Evolutionary conservation across 1,140 invertebrate species (phyloP), one percentile per base, ranked within the genome.

Genomic region (Armadillidium nasatum): DNA sequence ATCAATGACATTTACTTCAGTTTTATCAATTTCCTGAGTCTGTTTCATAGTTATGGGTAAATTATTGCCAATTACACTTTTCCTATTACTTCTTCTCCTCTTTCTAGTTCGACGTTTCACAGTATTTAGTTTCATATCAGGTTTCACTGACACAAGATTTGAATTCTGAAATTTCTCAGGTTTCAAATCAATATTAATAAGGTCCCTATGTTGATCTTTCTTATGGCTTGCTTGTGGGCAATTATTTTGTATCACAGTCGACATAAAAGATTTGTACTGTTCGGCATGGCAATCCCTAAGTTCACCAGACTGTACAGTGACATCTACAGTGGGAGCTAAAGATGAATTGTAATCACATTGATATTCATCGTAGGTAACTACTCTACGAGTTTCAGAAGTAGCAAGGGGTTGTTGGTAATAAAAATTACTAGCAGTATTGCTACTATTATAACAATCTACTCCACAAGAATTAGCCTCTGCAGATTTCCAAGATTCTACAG

Each of bases 251-350:
- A 60, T 60, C 19, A 60, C 50, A 60, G 50, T 60, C 7, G 50
- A 60, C 50, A 60, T 60, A 19, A 60, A 60, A 4, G 50, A 60
- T 19, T 60, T 60, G 50, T 60, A 60, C 50, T 60, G 50, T 60
- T 60, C 50, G 11, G 50, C 50, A 60, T 60, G 50, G 19, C 50
- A 15, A 19, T 60, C 50, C 7, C 50, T 60, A 13, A 60, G 50
- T 60, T 60, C 50, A 60, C 11, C 19, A 19, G 11, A 15, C 19
- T 60, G 50, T 33, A 33, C 33, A 33, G 33, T 3, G 33, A 6
- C 6, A 6, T 33, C 33, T 6, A 33, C 33, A 33, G 33, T 33
- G 33, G 33, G 33, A 33, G 6, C 33, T 33, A 33, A 3, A 19
- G 50, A 60, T 1, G 11, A 13, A 15, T 19, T 19, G 7, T 15